These are phyloP conservation scores for Heloderma charlesbogerti DNA, from an alignment of 2,113 vertebrate species.

Conservation along the genomic window DNA sequence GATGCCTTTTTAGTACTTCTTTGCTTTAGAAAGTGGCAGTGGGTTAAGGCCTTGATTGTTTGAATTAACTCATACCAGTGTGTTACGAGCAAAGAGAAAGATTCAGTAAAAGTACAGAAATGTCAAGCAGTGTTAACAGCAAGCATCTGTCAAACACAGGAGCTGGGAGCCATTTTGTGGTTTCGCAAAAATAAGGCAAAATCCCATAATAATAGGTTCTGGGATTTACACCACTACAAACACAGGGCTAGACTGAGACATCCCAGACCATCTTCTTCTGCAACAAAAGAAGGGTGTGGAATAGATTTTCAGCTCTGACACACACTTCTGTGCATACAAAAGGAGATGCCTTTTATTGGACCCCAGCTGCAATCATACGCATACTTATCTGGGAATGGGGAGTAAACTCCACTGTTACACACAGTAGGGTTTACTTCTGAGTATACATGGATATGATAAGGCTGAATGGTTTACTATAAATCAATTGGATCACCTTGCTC, in stretches of 20 bases:
- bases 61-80: conserved; percentile 48
- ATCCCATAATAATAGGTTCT: neutral
- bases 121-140: conserved; percentile 75
- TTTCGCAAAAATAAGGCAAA: conserved; percentile 60
- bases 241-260: conserved; percentile 17
- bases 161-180: conserved; percentile 60
- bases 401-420: neutral
- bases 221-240: neutral
- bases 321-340: neutral
- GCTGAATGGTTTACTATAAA: neutral
- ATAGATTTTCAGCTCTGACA: neutral
- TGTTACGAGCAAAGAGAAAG: conserved; percentile 61
- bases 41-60: conserved; percentile 59
- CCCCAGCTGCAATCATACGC: neutral
- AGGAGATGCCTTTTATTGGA: neutral
- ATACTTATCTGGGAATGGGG: neutral
- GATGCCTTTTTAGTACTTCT: conserved; percentile 67
- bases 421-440: neutral
- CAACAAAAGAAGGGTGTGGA: neutral
- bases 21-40: conserved; percentile 56
- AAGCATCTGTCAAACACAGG: conserved; percentile 67
- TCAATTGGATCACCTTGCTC: neutral
- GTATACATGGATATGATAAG: neutral
- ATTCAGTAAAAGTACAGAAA: conserved; percentile 70
- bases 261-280: neutral